phyloP scores from a whole-genome alignment of 35 echinoderm and acorn worm species.

The Lytechinus pictus region DNA sequence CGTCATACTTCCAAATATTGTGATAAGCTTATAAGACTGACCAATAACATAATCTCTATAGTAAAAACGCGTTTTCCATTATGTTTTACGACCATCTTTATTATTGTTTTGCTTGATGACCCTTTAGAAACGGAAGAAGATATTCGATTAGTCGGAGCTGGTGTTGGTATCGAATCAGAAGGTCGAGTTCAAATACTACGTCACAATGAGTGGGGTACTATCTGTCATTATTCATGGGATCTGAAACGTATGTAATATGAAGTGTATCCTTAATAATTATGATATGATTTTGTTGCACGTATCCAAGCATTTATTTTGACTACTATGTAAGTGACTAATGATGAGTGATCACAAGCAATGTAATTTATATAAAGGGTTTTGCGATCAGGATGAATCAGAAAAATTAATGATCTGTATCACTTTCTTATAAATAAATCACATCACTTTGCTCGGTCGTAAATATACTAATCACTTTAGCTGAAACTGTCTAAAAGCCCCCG shows the following conservation, averaged over 20 bases:
- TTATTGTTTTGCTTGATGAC: background rate
- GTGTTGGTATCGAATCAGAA: background rate
- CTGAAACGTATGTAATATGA: background rate
- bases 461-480: too few species aligned
- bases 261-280: too few species aligned
- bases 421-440: too few species aligned
- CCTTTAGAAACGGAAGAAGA: background rate
- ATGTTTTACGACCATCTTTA: too few species aligned
- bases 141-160: background rate
- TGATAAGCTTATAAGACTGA: too few species aligned
- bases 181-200: background rate
- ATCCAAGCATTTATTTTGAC: background rate
- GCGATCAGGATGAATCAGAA: background rate
- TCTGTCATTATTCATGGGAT: background rate
- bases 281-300: too few species aligned
- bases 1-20: too few species aligned
- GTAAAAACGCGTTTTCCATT: too few species aligned
- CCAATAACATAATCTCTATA: too few species aligned
- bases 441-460: too few species aligned
- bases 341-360: background rate
- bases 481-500: too few species aligned
- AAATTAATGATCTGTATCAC: background rate
- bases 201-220: background rate
- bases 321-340: background rate
- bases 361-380: too few species aligned